These are phyloP conservation scores for Lasaia peninsularis DNA, from an alignment of 1,140 invertebrate species.

Conservation along the genomic window DNA sequence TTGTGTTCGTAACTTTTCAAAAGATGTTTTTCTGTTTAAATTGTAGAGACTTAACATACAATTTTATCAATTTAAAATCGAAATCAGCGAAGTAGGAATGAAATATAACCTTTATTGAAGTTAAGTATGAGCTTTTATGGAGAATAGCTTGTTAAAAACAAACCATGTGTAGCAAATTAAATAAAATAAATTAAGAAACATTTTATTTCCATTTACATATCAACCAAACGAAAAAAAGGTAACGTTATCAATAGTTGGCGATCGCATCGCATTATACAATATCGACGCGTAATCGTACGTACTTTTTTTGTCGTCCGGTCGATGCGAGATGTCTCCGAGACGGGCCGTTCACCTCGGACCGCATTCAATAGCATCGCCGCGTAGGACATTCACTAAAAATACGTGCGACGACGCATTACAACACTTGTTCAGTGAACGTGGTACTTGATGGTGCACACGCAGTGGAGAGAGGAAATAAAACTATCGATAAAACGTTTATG, in stretches of 20 bases:
- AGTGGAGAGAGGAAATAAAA: neutral
- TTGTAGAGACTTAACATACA: no score
- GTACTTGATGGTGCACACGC: neutral
- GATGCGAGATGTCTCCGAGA: conserved; percentile 33
- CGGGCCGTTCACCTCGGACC: conserved; percentile 39
- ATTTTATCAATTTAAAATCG: no score
- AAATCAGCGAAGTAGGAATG: no score
- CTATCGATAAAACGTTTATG: neutral
- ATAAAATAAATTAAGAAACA: no score
- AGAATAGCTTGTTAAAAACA: no score
- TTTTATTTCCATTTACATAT: neutral
- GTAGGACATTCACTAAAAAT: conserved; percentile 56
- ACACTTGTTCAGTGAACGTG: conserved; percentile 19
- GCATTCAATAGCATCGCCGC: conserved; percentile 36
- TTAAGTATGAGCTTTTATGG: no score
- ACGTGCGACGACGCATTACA: conserved; percentile 41
- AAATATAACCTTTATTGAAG: no score
- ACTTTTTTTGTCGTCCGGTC: conserved; percentile 33
- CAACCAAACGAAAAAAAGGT: neutral
- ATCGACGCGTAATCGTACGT: conserved; percentile 6
- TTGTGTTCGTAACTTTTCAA: no score
- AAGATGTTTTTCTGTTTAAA: no score
- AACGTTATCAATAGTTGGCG: neutral
- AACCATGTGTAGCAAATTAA: no score
- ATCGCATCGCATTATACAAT: conserved; percentile 6